phyloP scores from a whole-genome alignment of 2,797 vertebrate genomes.

The Chloroceryle inda region DNA sequence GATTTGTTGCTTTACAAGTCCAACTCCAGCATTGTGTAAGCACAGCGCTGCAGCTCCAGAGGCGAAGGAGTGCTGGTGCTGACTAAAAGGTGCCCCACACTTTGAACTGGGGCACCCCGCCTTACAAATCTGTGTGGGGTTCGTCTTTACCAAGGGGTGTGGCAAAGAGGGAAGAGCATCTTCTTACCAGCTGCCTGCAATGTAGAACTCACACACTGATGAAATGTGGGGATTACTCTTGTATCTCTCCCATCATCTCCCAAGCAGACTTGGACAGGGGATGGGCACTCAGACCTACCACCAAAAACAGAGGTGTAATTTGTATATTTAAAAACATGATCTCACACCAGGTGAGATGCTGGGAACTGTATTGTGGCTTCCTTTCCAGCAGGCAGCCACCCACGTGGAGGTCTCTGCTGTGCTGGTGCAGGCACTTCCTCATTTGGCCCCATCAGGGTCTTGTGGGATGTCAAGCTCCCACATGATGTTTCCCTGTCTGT shows the following conservation, averaged over 20 bases:
- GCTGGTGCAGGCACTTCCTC: rapidly evolving
- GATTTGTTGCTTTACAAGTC: background rate
- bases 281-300: background rate
- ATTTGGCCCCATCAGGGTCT: rapidly evolving
- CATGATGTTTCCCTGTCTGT: background rate
- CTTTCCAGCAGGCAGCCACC: rapidly evolving
- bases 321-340: background rate
- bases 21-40: background rate
- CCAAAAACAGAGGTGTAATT: background rate
- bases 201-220: rapidly evolving
- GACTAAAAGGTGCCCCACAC: background rate
- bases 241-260: background rate
- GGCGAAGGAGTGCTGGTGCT: background rate
- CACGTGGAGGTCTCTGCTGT: rapidly evolving
- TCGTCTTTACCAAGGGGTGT: background rate
- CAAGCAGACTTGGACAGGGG: background rate
- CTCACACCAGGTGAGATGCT: background rate
- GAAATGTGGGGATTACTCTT: background rate
- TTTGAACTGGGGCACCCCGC: background rate
- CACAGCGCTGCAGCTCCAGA: background rate
- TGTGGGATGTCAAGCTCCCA: background rate
- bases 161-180: background rate
- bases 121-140: background rate
- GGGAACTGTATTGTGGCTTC: rapidly evolving
- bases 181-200: background rate